Percentiles rank a stretch among this genome's conserved stretches.
These are phyloP conservation scores for Nerophis lumbriciformis DNA, from an alignment of 2,113 vertebrate species.

Conservation along the genomic window DNA sequence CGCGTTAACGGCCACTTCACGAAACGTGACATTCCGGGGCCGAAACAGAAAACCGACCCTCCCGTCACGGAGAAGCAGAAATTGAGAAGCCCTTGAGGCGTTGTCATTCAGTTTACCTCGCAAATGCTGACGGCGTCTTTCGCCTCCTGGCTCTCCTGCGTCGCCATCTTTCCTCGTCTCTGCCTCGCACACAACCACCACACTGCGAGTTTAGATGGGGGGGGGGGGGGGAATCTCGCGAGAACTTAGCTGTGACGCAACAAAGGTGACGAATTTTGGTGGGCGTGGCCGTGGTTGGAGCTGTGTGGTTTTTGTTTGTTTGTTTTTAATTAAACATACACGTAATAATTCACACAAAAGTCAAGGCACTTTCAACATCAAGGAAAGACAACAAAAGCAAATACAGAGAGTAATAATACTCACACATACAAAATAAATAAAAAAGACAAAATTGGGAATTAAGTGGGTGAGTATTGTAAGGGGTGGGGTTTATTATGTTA, in stretches of 20 bases:
- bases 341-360: no score
- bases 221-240: slow-evolving; percentile 55
- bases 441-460: no score
- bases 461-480: no score
- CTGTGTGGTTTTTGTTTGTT: no score
- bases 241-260: slow-evolving; percentile 31
- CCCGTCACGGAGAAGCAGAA: no score
- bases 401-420: no score
- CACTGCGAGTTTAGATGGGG: slow-evolving; percentile 26
- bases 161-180: slow-evolving; percentile 78
- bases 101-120: slow-evolving; percentile 72
- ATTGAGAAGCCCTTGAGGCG: not conserved
- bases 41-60: not conserved
- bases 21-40: not conserved
- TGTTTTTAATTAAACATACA: no score
- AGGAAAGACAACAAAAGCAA: no score
- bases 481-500: no score
- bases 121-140: slow-evolving; percentile 69
- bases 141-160: slow-evolving; percentile 68
- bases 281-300: no score
- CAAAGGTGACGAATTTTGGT: slow-evolving; percentile 9
- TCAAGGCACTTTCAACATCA: no score
- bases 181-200: slow-evolving; percentile 60
- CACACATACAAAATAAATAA: no score
- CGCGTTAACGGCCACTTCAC: slow-evolving; percentile 16